Conservation (phyloP, 2,797 vertebrate genomes). For the Enteromius trimaculatus region DNA sequence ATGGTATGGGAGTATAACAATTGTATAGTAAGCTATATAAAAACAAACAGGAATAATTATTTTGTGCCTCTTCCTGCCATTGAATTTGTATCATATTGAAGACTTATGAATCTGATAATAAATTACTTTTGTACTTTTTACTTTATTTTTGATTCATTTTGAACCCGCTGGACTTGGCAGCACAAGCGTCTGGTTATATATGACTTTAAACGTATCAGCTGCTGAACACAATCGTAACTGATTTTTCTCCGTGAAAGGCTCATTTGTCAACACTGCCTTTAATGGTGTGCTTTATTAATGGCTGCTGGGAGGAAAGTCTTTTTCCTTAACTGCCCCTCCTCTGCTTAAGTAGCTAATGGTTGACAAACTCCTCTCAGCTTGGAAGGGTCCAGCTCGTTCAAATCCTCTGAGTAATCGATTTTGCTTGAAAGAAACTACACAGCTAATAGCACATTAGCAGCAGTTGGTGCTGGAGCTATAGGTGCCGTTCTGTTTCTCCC, state of each 20-base stretch:
- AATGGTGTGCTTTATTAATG: conserved; percentile 16
- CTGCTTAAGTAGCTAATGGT: conserved; percentile 24
- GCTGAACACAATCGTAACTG: conserved; percentile 20
- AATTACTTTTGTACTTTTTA: not conserved
- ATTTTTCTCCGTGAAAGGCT: conserved; percentile 5
- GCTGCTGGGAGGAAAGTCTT: conserved; percentile 11
- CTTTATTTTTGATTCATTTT: not conserved
- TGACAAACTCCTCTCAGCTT: conserved; percentile 16
- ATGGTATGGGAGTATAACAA: not conserved
- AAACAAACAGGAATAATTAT: not conserved
- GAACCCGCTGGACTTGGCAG: not conserved
- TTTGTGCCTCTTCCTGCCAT: not conserved
- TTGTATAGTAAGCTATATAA: not conserved
- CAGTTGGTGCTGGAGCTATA: conserved; percentile 32
- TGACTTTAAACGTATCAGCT: conserved; percentile 18
- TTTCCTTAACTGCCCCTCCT: not conserved
- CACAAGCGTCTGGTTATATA: not conserved
- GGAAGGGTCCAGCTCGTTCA: conserved; percentile 14
- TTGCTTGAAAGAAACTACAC: conserved; percentile 18
- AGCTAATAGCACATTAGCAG: conserved; percentile 20
- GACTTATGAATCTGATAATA: not conserved
- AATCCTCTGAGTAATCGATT: conserved; percentile 33
- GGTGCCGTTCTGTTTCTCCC: not conserved
- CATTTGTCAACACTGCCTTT: conserved; percentile 23
- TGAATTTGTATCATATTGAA: not conserved